Percentiles rank a stretch among this genome's conserved stretches.
phyloP scores from a whole-genome alignment of 2,888 invertebrate genomes.

The Athetis lepigone region DNA sequence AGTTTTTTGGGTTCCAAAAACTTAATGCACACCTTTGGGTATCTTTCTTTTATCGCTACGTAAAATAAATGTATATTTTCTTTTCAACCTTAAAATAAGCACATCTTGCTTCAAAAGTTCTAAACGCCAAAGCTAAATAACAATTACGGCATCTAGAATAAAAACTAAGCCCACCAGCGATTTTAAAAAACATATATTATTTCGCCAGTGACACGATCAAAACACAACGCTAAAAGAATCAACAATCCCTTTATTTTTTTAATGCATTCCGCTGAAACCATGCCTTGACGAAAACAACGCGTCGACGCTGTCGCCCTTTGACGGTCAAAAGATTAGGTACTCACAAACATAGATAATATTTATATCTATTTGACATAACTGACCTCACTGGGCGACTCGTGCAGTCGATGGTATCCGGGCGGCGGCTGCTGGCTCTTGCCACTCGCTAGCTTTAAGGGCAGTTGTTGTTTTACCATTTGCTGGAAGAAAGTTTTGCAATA shows the following conservation, averaged over 20 bases:
- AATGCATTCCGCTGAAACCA: too few relatives aligned
- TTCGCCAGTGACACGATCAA: too few relatives aligned
- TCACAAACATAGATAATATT: neutral
- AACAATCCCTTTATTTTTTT: too few relatives aligned
- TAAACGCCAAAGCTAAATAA: neutral
- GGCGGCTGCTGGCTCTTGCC: slow-evolving; percentile 86
- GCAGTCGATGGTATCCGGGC: slow-evolving; percentile 85
- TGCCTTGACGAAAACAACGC: too few relatives aligned
- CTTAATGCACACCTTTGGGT: too few relatives aligned
- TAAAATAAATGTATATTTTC: too few relatives aligned
- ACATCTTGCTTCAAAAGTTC: neutral
- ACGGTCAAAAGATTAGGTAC: too few relatives aligned
- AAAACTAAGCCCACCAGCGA: neutral
- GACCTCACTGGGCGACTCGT: slow-evolving; percentile 87
- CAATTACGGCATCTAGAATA: neutral
- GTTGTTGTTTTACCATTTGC: slow-evolving; percentile 95
- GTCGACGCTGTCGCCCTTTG: too few relatives aligned
- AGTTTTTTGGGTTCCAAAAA: too few relatives aligned
- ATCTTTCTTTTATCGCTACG: too few relatives aligned
- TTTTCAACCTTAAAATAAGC: neutral
- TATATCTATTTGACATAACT: slow-evolving; percentile 56
- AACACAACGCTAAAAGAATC: too few relatives aligned
- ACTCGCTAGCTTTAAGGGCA: slow-evolving; percentile 96
- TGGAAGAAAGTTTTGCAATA: slow-evolving; percentile 45
- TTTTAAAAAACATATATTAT: neutral